Evolutionary conservation across 1,140 invertebrate species (phyloP).

Genomic region (Stegodyphus dumicola): DNA sequence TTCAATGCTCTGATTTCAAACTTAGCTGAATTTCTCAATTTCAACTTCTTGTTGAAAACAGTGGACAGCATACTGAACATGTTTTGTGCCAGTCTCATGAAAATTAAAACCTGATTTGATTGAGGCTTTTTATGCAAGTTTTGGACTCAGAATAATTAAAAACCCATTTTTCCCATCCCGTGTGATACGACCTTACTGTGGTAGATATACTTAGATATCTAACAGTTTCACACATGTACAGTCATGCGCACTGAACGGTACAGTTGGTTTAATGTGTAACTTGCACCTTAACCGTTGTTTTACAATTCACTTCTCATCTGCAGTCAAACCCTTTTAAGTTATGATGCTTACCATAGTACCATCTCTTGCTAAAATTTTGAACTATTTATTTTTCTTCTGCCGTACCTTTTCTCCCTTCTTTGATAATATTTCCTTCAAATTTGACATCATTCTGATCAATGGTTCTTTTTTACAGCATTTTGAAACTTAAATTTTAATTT

Average conservation of each 20-base stretch:
- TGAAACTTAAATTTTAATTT: no score
- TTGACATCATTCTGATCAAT: no score
- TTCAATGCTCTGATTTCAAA: neutral
- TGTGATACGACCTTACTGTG: conserved; percentile 2
- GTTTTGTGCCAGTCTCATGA: conserved; percentile 3
- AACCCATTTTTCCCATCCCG: conserved; percentile 1
- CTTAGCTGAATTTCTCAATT: conserved; percentile 12
- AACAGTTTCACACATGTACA: conserved; percentile 4
- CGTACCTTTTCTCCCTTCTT: no score
- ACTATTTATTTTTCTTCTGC: no score
- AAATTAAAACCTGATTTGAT: conserved; percentile 14
- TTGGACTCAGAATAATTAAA: conserved; percentile 1
- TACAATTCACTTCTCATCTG: no score
- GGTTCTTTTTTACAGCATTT: no score
- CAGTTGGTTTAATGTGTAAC: no score
- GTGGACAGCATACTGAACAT: conserved; percentile 8
- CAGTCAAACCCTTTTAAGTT: no score
- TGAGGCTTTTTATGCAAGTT: conserved; percentile 7
- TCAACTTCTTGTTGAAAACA: neutral
- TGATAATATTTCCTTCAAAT: no score
- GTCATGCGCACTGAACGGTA: neutral
- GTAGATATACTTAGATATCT: conserved; percentile 3
- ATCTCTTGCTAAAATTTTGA: no score
- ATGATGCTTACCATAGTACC: no score
- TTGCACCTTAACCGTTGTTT: no score